Evolutionary conservation across 2,888 invertebrate species (phyloP), one percentile per base, ranked within the genome.

Genomic region (Bombylius discolor): DNA sequence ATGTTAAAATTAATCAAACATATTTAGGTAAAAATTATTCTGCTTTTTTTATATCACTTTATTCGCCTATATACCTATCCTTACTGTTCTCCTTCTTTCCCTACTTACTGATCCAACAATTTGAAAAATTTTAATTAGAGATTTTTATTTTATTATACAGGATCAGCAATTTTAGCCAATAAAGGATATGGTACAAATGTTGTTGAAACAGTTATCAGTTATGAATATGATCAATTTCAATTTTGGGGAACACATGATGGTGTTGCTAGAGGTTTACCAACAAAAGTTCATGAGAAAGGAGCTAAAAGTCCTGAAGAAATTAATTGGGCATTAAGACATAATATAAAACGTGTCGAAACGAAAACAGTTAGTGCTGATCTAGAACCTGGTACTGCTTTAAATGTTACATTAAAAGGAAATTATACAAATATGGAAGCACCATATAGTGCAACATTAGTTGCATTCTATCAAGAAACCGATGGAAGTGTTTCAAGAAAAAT

Each of bases 171-270:
- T 55, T 66, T 83, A 53, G 73, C 72, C 57, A 83, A 83, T 63
- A 76, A 75, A 23, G 80, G 75, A n/a, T 77, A 77, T 3, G 75
- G 75, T 52, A 78, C 79, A 47, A 81, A 77, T 48, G 79, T 80
- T 11, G 83, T 87, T 49, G 87, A 85, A 59, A 82, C 87, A 42
- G 87, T 85, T 54, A 81, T 90, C 60, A 80, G 79, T 60, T 91
- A 87, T 68, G 79, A 80, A 34, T 86, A 81, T 64, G 81, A 81
- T 61, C 83, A 86, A 64, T 78, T 79, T 23, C 76, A 86, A 59
- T 85, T 85, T 67, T 91, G 89, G 89, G 90, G 90, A 80, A 6
- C 85, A 79, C 68, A 88, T 81, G 59, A 84, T 83, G 71, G 80
- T 23, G 64, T 70, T 6, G 71, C 73, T n/a, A 67, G 70, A 12